A percentile compares a stretch with the other conserved stretches of the same genome.
Conservation (phyloP, 1,140 invertebrate species). For the Anagrus nilaparvatae region DNA sequence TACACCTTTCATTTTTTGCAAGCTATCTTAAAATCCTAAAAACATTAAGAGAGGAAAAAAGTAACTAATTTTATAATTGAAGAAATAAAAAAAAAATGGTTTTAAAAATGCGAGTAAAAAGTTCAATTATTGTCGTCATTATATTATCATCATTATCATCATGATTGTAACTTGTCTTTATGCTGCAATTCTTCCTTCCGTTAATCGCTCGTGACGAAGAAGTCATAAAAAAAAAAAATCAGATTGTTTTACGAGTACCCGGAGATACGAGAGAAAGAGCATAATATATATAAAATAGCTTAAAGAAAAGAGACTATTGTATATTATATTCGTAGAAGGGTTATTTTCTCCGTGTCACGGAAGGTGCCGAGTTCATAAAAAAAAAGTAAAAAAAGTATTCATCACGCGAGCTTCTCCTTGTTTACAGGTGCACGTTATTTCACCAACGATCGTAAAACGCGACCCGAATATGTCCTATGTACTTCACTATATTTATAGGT, state of each 20-base stretch:
- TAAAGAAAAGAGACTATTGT: too few relatives aligned
- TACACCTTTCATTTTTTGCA: too few relatives aligned
- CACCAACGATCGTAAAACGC: conserved; percentile 30
- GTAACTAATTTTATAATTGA: too few relatives aligned
- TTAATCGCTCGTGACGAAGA: conserved; percentile 34
- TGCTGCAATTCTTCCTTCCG: conserved; percentile 22
- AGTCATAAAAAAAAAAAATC: conserved; percentile 39
- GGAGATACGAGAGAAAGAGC: conserved; percentile 28
- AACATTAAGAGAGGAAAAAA: too few relatives aligned
- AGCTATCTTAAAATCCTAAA: too few relatives aligned
- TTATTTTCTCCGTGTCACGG: conserved; percentile 35
- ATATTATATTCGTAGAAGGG: conserved; percentile 38
- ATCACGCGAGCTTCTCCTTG: conserved; percentile 32
- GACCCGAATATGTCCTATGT: conserved; percentile 34
- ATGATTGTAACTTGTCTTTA: too few relatives aligned
- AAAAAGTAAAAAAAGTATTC: conserved; percentile 27
- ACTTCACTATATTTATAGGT: too few relatives aligned
- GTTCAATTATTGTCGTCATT: too few relatives aligned
- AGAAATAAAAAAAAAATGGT: too few relatives aligned
- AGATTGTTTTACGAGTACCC: conserved; percentile 39
- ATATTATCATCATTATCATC: too few relatives aligned
- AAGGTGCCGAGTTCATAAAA: conserved; percentile 36
- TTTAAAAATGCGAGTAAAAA: too few relatives aligned
- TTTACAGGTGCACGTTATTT: conserved; percentile 27
- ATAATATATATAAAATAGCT: too few relatives aligned